phyloP scores from a whole-genome alignment of 2,113 vertebrate species.

The Craseonycteris thonglongyai region DNA sequence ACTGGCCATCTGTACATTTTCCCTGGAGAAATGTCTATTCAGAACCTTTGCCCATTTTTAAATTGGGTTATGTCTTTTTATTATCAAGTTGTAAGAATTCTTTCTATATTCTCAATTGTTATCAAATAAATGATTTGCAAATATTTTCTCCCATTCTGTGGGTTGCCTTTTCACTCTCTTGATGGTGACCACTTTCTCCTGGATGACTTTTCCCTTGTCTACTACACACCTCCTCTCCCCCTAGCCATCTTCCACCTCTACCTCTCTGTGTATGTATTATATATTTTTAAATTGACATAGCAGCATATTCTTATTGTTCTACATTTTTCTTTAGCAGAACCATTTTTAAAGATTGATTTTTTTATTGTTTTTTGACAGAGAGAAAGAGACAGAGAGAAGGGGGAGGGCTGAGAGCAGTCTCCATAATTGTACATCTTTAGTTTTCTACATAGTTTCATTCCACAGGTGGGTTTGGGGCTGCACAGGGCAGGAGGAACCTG shows the following conservation, averaged over 20 bases:
- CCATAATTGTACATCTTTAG: too few relatives aligned
- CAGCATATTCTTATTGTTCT: neutral
- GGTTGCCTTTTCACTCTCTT: neutral
- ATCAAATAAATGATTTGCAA: neutral
- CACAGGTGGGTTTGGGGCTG: too few relatives aligned
- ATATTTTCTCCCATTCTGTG: neutral
- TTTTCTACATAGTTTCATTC: too few relatives aligned
- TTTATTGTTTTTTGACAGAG: too few relatives aligned
- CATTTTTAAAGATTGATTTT: conserved; percentile 9
- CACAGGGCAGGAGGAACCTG: too few relatives aligned
- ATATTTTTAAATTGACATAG: neutral
- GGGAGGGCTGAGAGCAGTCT: too few relatives aligned
- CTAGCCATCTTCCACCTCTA: neutral
- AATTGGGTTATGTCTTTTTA: neutral
- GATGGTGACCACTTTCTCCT: neutral
- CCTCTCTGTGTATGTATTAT: neutral
- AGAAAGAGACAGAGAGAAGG: too few relatives aligned
- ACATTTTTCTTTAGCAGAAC: neutral
- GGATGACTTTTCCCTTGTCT: neutral
- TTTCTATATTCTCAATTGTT: neutral
- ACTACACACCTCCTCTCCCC: neutral
- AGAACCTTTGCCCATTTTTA: neutral
- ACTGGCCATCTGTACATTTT: neutral
- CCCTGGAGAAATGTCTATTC: neutral
- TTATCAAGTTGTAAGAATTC: neutral